These are phyloP conservation scores for Dolichoris vasculosae DNA, from an alignment of 1,140 invertebrate species.

Conservation along the genomic window DNA sequence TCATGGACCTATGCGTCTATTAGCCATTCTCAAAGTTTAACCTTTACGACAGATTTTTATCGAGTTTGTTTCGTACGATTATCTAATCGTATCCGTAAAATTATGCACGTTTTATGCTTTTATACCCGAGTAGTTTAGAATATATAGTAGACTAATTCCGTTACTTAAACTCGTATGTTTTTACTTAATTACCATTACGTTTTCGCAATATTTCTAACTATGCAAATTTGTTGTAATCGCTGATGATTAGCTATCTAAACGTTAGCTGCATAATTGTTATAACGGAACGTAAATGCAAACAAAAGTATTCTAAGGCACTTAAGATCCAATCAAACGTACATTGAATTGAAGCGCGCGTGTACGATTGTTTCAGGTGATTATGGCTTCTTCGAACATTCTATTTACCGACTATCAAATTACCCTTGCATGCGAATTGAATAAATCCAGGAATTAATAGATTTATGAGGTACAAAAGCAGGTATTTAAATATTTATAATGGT, in stretches of 20 bases:
- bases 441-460: too few relatives aligned
- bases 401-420: too few relatives aligned
- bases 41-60: constrained; percentile 15
- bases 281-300: neutral
- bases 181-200: too few relatives aligned
- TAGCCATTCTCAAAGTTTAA: constrained; percentile 20
- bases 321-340: neutral
- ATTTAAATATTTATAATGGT: too few relatives aligned
- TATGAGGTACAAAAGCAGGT: too few relatives aligned
- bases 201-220: too few relatives aligned
- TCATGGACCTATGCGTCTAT: constrained; percentile 10
- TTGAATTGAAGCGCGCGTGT: constrained; percentile 15
- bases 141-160: neutral
- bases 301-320: constrained; percentile 32
- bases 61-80: neutral
- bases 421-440: too few relatives aligned
- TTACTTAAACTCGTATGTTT: neutral
- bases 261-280: neutral
- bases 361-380: constrained; percentile 14
- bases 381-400: neutral
- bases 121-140: neutral
- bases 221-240: too few relatives aligned
- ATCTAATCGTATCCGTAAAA: neutral
- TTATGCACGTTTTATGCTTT: neutral
- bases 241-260: neutral